Evolutionary conservation across 2,797 vertebrate species (phyloP).

Genomic region (Danio aesculapii): DNA sequence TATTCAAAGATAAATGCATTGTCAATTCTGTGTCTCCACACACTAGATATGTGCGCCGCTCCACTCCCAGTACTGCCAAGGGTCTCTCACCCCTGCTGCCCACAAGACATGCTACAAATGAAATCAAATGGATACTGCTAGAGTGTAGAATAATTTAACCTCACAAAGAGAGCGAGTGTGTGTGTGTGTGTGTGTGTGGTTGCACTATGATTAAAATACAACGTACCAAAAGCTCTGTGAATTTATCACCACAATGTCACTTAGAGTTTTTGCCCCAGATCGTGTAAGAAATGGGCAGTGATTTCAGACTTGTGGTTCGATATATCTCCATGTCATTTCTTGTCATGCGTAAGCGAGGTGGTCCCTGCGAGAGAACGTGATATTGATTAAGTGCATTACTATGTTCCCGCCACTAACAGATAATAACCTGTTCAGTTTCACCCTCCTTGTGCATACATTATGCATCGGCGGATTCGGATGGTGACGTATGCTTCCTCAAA

Average conservation of each 20-base stretch:
- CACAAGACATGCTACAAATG: slow-evolving; percentile 83
- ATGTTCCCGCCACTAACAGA: slow-evolving; percentile 35
- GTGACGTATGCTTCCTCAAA: slow-evolving; percentile 27
- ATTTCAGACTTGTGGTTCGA: slow-evolving; percentile 41
- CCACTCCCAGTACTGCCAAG: slow-evolving; percentile 82
- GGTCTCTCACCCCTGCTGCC: slow-evolving; percentile 82
- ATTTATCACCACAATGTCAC: slow-evolving; percentile 51
- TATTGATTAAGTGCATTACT: slow-evolving; percentile 44
- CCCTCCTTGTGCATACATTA: slow-evolving; percentile 33
- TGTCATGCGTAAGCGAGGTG: slow-evolving; percentile 23
- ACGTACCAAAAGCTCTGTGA: slow-evolving; percentile 49
- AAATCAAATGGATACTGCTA: slow-evolving; percentile 86
- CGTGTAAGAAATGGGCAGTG: slow-evolving; percentile 37
- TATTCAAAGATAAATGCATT: slow-evolving; percentile 91
- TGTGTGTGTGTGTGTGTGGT: slow-evolving; percentile 12
- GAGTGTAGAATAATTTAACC: slow-evolving; percentile 83
- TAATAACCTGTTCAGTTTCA: slow-evolving; percentile 38
- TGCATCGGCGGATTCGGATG: slow-evolving; percentile 26
- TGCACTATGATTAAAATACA: slow-evolving; percentile 66
- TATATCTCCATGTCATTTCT: slow-evolving; percentile 49
- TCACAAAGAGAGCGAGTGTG: slow-evolving; percentile 59
- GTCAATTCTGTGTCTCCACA: slow-evolving; percentile 86
- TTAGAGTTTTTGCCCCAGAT: slow-evolving; percentile 43
- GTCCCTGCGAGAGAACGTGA: slow-evolving; percentile 22
- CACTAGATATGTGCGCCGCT: slow-evolving; percentile 82